Evolutionary conservation across 2,113 vertebrate genomes (phyloP).

Genomic region (Plecotus auritus): DNA sequence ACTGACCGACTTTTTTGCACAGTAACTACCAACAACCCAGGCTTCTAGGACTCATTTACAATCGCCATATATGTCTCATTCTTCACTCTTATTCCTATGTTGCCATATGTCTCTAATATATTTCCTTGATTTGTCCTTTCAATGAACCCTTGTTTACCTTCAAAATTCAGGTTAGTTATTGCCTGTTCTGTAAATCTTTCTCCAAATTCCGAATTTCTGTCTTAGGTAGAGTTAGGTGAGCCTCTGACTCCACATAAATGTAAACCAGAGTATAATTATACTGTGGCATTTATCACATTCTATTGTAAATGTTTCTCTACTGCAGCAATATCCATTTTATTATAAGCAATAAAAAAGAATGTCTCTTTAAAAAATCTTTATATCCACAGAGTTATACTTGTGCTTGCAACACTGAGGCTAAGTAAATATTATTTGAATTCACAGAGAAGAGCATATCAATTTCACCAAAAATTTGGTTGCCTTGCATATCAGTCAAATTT

Average conservation of each 20-base stretch:
- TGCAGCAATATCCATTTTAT: constrained; percentile 4
- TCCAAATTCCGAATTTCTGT: not conserved
- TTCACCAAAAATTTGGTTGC: not conserved
- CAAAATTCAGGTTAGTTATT: not conserved
- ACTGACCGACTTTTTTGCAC: not conserved
- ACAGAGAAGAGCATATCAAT: not conserved
- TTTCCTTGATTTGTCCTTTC: not conserved
- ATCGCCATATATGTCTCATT: not conserved
- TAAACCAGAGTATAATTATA: constrained; percentile 11
- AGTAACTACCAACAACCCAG: not conserved
- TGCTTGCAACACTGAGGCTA: not conserved
- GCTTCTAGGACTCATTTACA: not conserved
- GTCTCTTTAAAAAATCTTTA: not conserved
- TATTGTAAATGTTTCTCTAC: constrained; percentile 2
- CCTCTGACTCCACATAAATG: not conserved
- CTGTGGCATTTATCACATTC: constrained; percentile 15
- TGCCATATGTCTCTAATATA: not conserved
- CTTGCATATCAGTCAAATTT: not conserved
- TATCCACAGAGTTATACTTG: not conserved
- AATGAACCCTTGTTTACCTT: not conserved
- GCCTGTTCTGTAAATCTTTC: not conserved
- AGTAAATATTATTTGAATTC: constrained; percentile 3
- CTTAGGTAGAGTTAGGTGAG: not conserved
- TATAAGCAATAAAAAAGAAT: not conserved
- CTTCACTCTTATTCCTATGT: not conserved